Evolutionary conservation across 2,888 invertebrate species (phyloP), one percentile per base, ranked within the genome.

Genomic region (Strigamia crassipes): DNA sequence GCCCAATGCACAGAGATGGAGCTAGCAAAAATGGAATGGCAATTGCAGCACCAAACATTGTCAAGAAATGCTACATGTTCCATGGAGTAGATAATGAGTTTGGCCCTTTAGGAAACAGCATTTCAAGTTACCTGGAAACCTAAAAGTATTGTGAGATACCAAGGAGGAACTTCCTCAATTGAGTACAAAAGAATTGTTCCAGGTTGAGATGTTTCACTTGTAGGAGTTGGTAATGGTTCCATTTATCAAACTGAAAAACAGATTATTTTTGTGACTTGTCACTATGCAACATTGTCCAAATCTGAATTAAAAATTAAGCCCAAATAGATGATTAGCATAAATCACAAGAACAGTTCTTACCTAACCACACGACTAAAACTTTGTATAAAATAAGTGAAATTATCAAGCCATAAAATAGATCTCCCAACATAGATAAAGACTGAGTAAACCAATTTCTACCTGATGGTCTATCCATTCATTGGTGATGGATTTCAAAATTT

Each of bases 1-100:
- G 92, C 79, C 82, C 84, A 51, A 85, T 84, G 82, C 85, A 85
- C 80, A 85, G 27, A 3, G 83, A 78, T 1, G 85, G 85, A 18
- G 83, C 83, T 12, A 85, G 83, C 1, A 87, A 81, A 78, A 83
- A 85, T 0, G 85, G 85, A 23, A 85, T 84, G 66, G 84, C 73
- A 13, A 85, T 81, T 4, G 85, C 84, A 31, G 83, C 80, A 1
- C 85, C 85, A 34, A 85, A 84, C 85, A 85, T 85, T 9, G 84
- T 85, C 81, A 85, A 78, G 82, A 84, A 85, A 82, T 85, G 85
- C 85, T 85, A 83, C 3, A n/a, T n/a, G 27, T 27, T 3, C 27
- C 27, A 27, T 31, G 79, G 73, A 51, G 38, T 18, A 21, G n/a
- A 78, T 31, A 15, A 18, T 51, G 8, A 18, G 51, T 3, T 38